Conservation (phyloP, 92 coral and sea anemone species). For the Palythoa grandis region DNA sequence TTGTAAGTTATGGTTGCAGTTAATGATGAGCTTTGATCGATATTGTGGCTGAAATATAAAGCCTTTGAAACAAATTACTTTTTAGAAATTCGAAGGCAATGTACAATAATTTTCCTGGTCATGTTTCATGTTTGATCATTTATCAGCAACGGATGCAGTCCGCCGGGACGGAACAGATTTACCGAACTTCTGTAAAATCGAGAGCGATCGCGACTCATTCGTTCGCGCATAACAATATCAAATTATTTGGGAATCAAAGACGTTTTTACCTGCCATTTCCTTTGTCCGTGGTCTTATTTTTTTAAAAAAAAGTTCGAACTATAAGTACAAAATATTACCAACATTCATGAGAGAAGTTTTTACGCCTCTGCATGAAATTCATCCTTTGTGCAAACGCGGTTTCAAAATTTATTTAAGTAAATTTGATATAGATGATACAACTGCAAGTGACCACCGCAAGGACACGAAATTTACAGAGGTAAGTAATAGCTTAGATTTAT, state of each 20-base stretch:
- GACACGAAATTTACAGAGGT: background rate
- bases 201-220: slow-evolving; percentile 3
- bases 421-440: background rate
- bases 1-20: slow-evolving; percentile 1
- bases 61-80: slow-evolving; percentile 5
- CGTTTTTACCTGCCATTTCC: slow-evolving; percentile 10
- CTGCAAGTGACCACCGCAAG: slow-evolving; percentile 4
- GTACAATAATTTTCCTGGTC: slow-evolving; percentile 1
- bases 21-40: slow-evolving; percentile 1
- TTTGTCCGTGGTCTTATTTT: slow-evolving; percentile 2
- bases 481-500: slow-evolving; percentile 13
- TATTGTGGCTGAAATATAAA: background rate
- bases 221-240: background rate
- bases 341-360: slow-evolving; percentile 9
- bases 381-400: background rate
- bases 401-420: slow-evolving; percentile 13
- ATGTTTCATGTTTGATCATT: slow-evolving; percentile 9
- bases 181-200: slow-evolving; percentile 13
- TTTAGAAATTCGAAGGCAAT: background rate
- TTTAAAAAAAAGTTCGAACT: background rate
- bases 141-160: background rate
- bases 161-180: background rate
- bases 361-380: background rate
- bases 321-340: slow-evolving; percentile 17
- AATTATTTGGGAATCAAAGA: background rate